Percentiles rank a stretch among this genome's conserved stretches.
These are phyloP conservation scores for Bufo bufo DNA, from an alignment of 2,113 vertebrate species.

Conservation along the genomic window DNA sequence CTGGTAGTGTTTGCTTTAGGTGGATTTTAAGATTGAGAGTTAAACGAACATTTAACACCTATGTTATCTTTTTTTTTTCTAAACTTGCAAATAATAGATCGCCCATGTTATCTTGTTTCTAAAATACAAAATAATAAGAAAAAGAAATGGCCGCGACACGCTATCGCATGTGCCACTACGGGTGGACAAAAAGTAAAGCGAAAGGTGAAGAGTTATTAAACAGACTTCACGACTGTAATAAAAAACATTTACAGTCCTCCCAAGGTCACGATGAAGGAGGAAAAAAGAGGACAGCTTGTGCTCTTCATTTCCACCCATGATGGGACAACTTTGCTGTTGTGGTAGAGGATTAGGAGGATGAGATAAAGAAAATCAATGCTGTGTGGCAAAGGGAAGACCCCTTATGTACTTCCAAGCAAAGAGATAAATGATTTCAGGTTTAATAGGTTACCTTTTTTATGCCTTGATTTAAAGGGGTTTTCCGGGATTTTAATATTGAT, in stretches of 20 bases:
- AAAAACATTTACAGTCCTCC: not conserved
- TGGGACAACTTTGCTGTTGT: not conserved
- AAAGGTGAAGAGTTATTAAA: not conserved
- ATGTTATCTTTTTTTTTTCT: not conserved
- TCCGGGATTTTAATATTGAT: too few species aligned
- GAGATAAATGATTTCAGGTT: too few species aligned
- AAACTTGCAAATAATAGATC: not conserved
- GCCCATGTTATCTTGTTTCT: not conserved
- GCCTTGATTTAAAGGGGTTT: too few species aligned
- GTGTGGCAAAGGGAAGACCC: too few species aligned
- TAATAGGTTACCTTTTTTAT: too few species aligned
- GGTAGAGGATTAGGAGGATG: too few species aligned
- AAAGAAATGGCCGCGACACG: not conserved
- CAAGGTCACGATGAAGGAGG: not conserved
- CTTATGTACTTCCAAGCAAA: too few species aligned
- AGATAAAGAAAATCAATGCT: too few species aligned
- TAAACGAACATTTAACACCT: not conserved
- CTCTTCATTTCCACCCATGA: not conserved
- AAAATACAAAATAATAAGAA: not conserved
- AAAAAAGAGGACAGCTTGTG: not conserved
- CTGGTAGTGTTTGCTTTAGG: constrained; percentile 50
- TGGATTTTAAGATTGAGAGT: constrained; percentile 32
- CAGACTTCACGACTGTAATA: not conserved
- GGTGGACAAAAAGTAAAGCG: not conserved
- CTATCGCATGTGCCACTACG: too few species aligned